A percentile compares a stretch with the other conserved stretches of the same genome.
Conservation (phyloP, 2,888 invertebrate species). For the Torymus auratus region DNA sequence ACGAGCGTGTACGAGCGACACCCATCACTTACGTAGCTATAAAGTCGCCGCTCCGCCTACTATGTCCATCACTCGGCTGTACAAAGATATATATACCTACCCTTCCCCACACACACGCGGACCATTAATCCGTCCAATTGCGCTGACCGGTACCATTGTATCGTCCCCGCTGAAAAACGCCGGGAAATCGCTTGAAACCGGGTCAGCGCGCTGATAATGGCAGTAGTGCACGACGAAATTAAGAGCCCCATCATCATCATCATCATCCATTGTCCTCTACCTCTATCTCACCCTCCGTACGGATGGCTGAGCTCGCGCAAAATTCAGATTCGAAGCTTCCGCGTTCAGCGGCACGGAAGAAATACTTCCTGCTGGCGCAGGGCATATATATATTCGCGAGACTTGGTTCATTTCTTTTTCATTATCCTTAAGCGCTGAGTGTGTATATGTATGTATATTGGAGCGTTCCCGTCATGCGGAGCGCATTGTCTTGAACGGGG, state of each 20-base stretch:
- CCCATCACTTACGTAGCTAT: too few relatives aligned
- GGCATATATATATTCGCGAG: neutral
- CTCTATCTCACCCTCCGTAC: neutral
- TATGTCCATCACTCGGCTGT: too few relatives aligned
- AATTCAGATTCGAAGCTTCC: constrained; percentile 60
- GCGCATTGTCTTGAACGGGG: constrained; percentile 31
- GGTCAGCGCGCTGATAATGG: constrained; percentile 73
- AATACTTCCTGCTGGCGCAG: constrained; percentile 73
- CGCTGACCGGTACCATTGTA: neutral
- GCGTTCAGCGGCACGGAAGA: constrained; percentile 73
- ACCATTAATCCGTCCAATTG: constrained; percentile 36
- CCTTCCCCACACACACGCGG: too few relatives aligned
- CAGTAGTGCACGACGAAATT: constrained; percentile 39
- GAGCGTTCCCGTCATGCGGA: too few relatives aligned
- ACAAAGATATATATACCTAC: too few relatives aligned
- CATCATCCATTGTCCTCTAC: neutral
- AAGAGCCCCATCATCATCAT: constrained; percentile 3
- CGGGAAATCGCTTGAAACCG: constrained; percentile 68
- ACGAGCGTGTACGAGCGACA: too few relatives aligned
- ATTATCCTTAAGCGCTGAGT: constrained; percentile 41
- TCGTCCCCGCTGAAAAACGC: neutral
- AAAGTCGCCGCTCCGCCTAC: too few relatives aligned
- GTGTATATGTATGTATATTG: too few relatives aligned
- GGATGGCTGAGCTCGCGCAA: constrained; percentile 48
- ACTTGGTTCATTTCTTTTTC: constrained; percentile 49